A percentile compares a stretch with the other conserved stretches of the same genome.
Evolutionary conservation across 2,113 vertebrate genomes (phyloP).

Genomic region (Raja brachyura): DNA sequence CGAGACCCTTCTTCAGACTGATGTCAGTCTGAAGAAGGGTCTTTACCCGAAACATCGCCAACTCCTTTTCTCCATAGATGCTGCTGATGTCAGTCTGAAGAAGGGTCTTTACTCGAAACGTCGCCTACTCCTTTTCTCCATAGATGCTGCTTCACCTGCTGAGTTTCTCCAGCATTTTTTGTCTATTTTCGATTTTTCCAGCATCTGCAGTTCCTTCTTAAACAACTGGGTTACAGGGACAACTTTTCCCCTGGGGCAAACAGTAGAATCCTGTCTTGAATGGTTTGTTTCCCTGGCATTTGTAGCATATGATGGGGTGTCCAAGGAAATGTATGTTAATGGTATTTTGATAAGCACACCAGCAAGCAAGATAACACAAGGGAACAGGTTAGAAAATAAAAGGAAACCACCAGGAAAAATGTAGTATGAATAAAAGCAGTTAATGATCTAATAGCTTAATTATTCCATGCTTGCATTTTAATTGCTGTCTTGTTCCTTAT

Average conservation of each 20-base stretch:
- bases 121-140: no score
- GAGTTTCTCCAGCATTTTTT: no score
- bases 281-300: neutral
- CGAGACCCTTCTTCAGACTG: no score
- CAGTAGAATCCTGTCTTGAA: neutral
- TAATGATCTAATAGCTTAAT: neutral
- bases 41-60: no score
- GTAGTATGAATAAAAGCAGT: neutral
- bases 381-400: constrained; percentile 47
- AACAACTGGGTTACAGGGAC: neutral
- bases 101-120: no score
- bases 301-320: neutral
- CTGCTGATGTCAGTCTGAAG: no score
- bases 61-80: no score
- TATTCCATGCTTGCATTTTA: neutral
- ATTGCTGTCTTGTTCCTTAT: neutral
- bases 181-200: no score
- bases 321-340: constrained; percentile 29
- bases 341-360: constrained; percentile 38
- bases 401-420: neutral
- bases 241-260: neutral
- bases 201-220: no score
- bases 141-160: no score
- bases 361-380: constrained; percentile 50
- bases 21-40: no score